phyloP scores from a whole-genome alignment of 2,888 invertebrate genomes.

The Pantelozetes paolii region DNA sequence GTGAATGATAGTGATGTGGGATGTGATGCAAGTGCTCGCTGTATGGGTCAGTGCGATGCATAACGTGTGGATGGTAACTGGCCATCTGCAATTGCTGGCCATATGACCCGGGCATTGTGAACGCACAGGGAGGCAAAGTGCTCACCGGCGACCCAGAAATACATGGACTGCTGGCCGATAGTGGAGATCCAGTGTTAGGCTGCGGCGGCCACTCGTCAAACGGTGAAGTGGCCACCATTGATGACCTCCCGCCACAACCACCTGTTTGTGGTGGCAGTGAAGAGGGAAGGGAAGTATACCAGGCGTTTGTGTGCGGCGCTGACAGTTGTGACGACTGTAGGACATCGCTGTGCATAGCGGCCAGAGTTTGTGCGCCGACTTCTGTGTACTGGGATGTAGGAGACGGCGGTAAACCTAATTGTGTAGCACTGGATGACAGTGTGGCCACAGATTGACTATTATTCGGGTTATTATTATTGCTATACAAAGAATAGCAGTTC shows the following conservation, averaged over 20 bases:
- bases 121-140: constrained; percentile 22
- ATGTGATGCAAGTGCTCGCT: constrained; percentile 12
- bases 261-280: constrained; percentile 11
- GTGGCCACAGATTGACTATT: background rate
- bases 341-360: constrained; percentile 13
- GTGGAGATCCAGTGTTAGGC: constrained; percentile 21
- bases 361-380: background rate
- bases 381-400: constrained; percentile 28
- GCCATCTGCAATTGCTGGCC: constrained; percentile 21
- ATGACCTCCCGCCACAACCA: background rate
- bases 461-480: background rate
- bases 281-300: background rate
- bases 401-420: background rate
- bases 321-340: constrained; percentile 14
- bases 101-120: constrained; percentile 17
- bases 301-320: constrained; percentile 9
- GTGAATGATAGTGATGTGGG: constrained; percentile 31
- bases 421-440: background rate
- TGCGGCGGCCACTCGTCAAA: constrained; percentile 3
- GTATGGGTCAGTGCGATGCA: constrained; percentile 28
- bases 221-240: constrained; percentile 15
- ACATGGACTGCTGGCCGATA: constrained; percentile 25
- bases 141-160: constrained; percentile 26
- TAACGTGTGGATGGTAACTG: constrained; percentile 25
- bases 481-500: constrained; percentile 33